phyloP scores from a whole-genome alignment of 2,888 invertebrate species.

The Chydorus sphaericus region DNA sequence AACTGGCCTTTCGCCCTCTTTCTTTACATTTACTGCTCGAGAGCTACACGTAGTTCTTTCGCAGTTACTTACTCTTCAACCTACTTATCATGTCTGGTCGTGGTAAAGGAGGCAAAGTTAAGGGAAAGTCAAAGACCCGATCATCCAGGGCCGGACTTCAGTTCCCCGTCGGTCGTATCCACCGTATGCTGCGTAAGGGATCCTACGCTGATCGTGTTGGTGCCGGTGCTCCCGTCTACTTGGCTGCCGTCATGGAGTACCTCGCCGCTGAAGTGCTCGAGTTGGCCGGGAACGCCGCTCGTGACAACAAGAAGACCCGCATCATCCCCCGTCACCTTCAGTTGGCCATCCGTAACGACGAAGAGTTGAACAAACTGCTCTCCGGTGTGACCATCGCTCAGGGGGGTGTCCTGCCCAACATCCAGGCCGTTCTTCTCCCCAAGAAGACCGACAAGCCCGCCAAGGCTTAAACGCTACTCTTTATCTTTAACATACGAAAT shows the following conservation, averaged over 20 bases:
- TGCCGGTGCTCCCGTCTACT: slow-evolving; percentile 28
- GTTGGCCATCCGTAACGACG: slow-evolving; percentile 33
- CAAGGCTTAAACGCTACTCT: not conserved
- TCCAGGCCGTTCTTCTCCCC: slow-evolving; percentile 34
- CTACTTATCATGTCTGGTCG: slow-evolving; percentile 34
- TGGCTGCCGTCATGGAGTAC: slow-evolving; percentile 32
- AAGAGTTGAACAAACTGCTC: slow-evolving; percentile 33
- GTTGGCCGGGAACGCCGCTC: slow-evolving; percentile 33
- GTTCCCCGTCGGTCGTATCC: slow-evolving; percentile 23
- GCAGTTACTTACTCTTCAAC: no score
- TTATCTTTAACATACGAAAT: no score
- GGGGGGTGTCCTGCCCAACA: slow-evolving; percentile 38
- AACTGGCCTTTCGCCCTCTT: no score
- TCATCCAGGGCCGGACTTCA: slow-evolving; percentile 26
- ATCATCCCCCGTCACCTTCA: slow-evolving; percentile 33
- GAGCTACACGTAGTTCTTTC: no score
- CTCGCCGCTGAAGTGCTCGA: slow-evolving; percentile 34
- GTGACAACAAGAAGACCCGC: slow-evolving; percentile 33
- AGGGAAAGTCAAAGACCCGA: slow-evolving; percentile 38
- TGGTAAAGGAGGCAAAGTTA: slow-evolving; percentile 33
- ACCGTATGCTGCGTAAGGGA: slow-evolving; percentile 40
- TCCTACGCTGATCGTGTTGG: slow-evolving; percentile 39
- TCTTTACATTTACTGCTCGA: no score
- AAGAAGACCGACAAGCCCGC: slow-evolving; percentile 27
- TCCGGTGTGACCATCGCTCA: slow-evolving; percentile 38